Evolutionary conservation across 2,113 vertebrate species (phyloP), one percentile per base, ranked within the genome.

Genomic region (Coregonus clupeaformis): DNA sequence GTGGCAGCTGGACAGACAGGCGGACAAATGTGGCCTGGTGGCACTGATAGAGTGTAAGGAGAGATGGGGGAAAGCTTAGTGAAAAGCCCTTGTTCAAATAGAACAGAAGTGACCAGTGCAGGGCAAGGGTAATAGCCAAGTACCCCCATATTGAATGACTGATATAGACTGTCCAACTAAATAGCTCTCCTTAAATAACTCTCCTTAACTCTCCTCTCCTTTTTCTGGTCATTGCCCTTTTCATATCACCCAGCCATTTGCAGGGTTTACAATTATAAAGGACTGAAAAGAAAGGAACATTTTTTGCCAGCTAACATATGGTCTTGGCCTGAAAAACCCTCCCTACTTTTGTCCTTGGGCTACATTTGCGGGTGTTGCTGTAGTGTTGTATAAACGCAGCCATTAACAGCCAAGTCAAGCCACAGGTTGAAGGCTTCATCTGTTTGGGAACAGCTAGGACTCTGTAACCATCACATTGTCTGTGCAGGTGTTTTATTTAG

Each of bases 1-100:
- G 76, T 87, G 86, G 85, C 86, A 87, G 80, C 85, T 88, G 86
- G 85, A 90, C 83, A 81, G 70, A 83, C 83, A 79, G 69, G 82
- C 73, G 74, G 64, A 72, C 62, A 20, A 79, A 71, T 68, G 79
- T 64, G 63, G 65, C 45, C 74, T 65, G 57, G 36, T 49, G 42
- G 24, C 67, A 77, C 80, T 78, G 63, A 47, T 16, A 71, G n/a
- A 32, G 18, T 59, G 20, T 24, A 72, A 9, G 62, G 57, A 72
- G 27, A 72, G n/a, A 18, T 24, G 9, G 18, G 52, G 29, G 9
- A 13, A 2, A 2, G 25, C 64, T 32, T 36, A 52, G 36, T 68
- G 32, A 47, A 68, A 42, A 25, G 36, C 25, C 7, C 67, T 68
- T 5, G n/a, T 68, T 68, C 42, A 47, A 36, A 67, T 42, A 36